phyloP scores from a whole-genome alignment of 2,797 vertebrate species.

The Lacerta viridis region DNA sequence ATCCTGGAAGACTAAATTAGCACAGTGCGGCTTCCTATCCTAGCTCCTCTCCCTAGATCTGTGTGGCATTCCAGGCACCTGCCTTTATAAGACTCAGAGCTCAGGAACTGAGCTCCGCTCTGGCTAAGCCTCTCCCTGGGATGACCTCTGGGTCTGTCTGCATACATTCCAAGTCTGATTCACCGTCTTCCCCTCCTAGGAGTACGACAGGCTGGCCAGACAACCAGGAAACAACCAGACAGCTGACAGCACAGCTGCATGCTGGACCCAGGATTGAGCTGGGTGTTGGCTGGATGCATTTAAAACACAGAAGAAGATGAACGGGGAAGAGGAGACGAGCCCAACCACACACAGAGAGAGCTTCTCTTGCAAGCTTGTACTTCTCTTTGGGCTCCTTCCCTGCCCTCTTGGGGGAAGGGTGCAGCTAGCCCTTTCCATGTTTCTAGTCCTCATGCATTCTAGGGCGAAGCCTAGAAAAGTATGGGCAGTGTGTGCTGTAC shows the following conservation, averaged over 20 bases:
- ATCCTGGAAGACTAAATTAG: background rate
- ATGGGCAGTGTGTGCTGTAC: background rate
- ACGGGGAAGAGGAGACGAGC: background rate
- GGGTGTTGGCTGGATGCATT: background rate
- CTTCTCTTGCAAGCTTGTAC: no score
- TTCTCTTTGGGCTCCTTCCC: background rate
- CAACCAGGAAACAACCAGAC: slow-evolving; percentile 30
- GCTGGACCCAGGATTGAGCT: background rate
- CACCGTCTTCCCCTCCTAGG: slow-evolving; percentile 19
- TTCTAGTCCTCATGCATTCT: background rate
- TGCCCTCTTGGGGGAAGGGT: background rate
- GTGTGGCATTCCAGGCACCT: background rate
- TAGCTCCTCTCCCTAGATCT: background rate
- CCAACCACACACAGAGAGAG: background rate
- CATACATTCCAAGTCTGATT: background rate
- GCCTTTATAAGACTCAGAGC: rapidly evolving
- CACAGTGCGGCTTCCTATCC: background rate
- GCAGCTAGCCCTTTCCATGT: background rate
- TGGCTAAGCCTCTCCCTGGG: background rate
- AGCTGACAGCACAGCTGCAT: slow-evolving; percentile 41
- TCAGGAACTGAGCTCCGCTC: background rate
- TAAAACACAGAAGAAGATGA: background rate
- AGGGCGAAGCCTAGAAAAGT: no score
- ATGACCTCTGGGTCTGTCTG: background rate
- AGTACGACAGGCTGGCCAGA: background rate